Conservation (phyloP, 2,113 vertebrate genomes). For the Columba janthina region DNA sequence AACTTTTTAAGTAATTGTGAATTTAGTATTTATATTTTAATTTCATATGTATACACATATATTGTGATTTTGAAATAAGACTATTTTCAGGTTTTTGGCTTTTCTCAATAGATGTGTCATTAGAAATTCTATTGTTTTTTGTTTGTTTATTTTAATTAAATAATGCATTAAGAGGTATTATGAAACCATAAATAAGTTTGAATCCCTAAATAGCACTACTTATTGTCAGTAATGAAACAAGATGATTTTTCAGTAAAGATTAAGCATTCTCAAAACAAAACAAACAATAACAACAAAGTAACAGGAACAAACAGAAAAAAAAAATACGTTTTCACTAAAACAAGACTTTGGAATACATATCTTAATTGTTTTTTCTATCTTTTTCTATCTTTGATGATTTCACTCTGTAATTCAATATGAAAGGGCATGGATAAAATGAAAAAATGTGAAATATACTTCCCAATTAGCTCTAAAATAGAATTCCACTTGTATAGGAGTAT, state of each 20-base stretch:
- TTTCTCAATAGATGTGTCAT: background rate
- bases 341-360: background rate
- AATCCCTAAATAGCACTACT: background rate
- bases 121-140: background rate
- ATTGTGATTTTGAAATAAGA: background rate
- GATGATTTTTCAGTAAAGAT: background rate
- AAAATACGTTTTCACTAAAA: background rate
- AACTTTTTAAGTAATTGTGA: background rate
- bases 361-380: too few relatives aligned
- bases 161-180: too few relatives aligned
- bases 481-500: background rate
- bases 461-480: background rate
- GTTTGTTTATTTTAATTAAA: too few relatives aligned
- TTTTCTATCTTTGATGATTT: too few relatives aligned
- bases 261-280: background rate
- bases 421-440: too few relatives aligned
- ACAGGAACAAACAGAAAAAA: background rate
- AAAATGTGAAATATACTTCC: background rate
- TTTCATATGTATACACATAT: background rate
- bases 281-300: background rate
- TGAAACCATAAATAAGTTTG: too few relatives aligned
- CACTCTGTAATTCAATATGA: too few relatives aligned
- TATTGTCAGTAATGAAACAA: background rate
- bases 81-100: background rate
- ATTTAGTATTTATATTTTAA: background rate